Evolutionary conservation across 2,113 vertebrate genomes (phyloP), one percentile per base, ranked within the genome.

Genomic region (Helogale parvula): DNA sequence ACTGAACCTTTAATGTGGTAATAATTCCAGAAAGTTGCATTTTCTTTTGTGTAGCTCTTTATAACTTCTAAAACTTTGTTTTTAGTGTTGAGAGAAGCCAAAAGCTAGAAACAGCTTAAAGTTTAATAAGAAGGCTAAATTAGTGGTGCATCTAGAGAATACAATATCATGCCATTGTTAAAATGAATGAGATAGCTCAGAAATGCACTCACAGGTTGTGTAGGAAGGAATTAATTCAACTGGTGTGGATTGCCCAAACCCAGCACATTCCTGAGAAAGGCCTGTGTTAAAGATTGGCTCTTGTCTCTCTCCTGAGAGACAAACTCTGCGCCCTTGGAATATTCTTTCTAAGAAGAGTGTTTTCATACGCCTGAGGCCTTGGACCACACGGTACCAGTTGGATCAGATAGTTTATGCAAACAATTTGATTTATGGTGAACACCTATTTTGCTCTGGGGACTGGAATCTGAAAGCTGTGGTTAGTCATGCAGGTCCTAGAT

Each of bases 41-140:
- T 66, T 90, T 84, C 66, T 80, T 90, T 90, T n/a, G 38, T 94
- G 35, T 82, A 81, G 27, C 33, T 81, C 54, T 94, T 88, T 92
- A 69, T 69, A 54, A 57, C 65, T 94, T 94, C 25, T 77, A 80
- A 88, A 88, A 52, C 69, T 57, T 93, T 85, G 17, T 82, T 93
- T 83, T 96, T 92, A 68, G 79, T 92, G 60, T 88, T 76, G 72
- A 72, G 31, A 77, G 52, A 8, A 92, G 25, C 17, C 47, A 88
- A 96, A 90, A 79, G 13, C 38, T 88, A 45, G 69, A 83, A 94
- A 79, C 31, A 92, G 25, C 17, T 88, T 82, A 38, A 90, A 88
- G 50, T 27, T 92, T 83, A 88, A 35, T 77, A n/a, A 83, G 21
- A 54, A 54, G 23, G 29, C n/a, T 92, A 85, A 52, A n/a, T 92